Evolutionary conservation across 2,888 invertebrate species (phyloP), one percentile per base, ranked within the genome.

Genomic region (Tolmerus cingulatus): DNA sequence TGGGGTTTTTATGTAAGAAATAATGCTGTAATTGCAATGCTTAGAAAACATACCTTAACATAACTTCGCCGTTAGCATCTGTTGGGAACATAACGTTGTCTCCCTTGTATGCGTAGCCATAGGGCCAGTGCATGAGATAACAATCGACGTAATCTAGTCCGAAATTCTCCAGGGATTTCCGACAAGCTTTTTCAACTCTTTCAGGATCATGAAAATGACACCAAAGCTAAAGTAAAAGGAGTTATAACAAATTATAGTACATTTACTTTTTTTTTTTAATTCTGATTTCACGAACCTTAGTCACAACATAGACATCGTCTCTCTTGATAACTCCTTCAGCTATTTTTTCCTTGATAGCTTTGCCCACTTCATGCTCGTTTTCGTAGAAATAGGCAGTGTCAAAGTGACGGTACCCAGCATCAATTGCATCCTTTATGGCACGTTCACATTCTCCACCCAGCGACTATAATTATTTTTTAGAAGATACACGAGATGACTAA

Each of bases 121-220:
- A 92, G 2, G 92, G 92, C 92, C 92, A 92, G 87, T 92, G 92
- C 92, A 92, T 92, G 34, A 92, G 93, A 91, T 97, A 97, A 12
- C 97, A 93, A 91, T 97, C 97, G 84, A 98, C 90, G 90, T 97
- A 97, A 0, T 96, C 94, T 8, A 97, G 91, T 1, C 95, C 95
- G 57, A 98, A 94, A 92, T 97, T 95, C 5, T 93, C 91, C 57
- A 98, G 92, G 0, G 96, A 95, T 89, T 94, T 93, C 89, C 94
- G 94, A 40, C 97, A 92, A 0, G 95, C 95, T 0, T 94, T 93
- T 87, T 95, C 94, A 14, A 98, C 98, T 89, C 95, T 93, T 87
- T 97, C 96, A 0, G 95, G 94, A 16, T 95, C 95, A 91, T 98
- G 98, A 92, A 95, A 97, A 0, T 97, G 97, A 93, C 97, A 97